Evolutionary conservation across 2,888 invertebrate genomes (phyloP), one percentile per base, ranked within the genome.

Genomic region (Melieria crassipennis): DNA sequence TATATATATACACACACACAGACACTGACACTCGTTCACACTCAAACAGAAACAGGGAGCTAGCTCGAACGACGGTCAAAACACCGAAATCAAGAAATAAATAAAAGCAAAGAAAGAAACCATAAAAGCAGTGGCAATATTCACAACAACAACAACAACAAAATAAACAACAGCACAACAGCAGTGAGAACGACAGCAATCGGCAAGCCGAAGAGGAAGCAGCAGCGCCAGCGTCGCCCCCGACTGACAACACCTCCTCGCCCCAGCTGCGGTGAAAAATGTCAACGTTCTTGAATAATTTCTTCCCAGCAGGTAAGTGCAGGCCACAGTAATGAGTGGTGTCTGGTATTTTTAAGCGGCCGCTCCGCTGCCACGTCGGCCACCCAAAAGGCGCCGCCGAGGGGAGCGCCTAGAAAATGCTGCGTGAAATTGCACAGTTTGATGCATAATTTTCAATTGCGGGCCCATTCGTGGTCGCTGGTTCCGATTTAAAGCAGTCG

Each of bases 251-350:
- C 48, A 42, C 45, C 50, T 47, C 43, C 52, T 45, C 66, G 62
- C 72, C 71, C 72, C 64, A 71, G 73, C 64, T 77, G 75, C 72
- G 73, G 73, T 79, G 75, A 81, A 85, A 85, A 83, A 86, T 87
- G 86, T 86, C 86, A 85, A 84, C 86, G 83, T 87, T 87, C 82
- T 87, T 87, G 81, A 85, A 86, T 81, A 86, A 87, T 83, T 86
- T 86, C 79, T 87, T 86, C 80, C 84, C 85, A 80, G 85, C 87
- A 85, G 86, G 86, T 86, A 83, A 86, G 84, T 78, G 60, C 10
- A 47, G 67, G 52, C 52, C 11, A 30, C 30, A 30, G 30, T 30
- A 30, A 30, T 30, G 30, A 30, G 30, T 30, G 30, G 30, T 30
- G 30, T 30, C 30, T 30, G 30, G 30, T 30, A 30, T 30, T 30